Evolutionary conservation across 2,888 invertebrate genomes (phyloP).

Genomic region (Scaptomyza parva): DNA sequence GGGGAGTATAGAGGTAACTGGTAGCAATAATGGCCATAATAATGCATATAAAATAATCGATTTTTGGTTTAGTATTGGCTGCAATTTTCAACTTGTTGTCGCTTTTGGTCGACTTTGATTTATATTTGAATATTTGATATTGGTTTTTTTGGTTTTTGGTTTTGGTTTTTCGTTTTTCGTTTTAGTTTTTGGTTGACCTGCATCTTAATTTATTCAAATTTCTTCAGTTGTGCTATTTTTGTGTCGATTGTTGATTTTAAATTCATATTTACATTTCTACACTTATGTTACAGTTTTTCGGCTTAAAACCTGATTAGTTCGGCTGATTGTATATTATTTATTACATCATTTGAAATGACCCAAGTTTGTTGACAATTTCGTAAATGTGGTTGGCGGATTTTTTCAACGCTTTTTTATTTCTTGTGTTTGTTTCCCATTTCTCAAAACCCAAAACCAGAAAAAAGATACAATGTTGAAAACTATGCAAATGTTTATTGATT

Average conservation of each 20-base stretch:
- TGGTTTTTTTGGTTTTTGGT: constrained; percentile 10
- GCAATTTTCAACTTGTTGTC: constrained; percentile 62
- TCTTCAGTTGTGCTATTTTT: constrained; percentile 51
- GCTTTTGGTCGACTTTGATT: constrained; percentile 27
- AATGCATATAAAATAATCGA: constrained; percentile 72
- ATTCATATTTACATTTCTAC: constrained; percentile 55
- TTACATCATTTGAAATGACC: constrained; percentile 67
- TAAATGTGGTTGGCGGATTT: constrained; percentile 75
- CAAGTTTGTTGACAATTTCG: constrained; percentile 71
- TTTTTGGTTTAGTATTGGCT: constrained; percentile 46
- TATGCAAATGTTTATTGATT: constrained; percentile 72
- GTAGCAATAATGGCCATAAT: constrained; percentile 66
- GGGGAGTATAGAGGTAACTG: constrained; percentile 55
- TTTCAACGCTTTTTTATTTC: constrained; percentile 8
- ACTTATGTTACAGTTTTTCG: constrained; percentile 48
- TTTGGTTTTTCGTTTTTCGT: constrained; percentile 4
- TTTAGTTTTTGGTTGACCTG: constrained; percentile 16
- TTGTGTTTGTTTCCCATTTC: constrained; percentile 36
- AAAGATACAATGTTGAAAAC: constrained; percentile 59
- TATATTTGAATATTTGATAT: constrained; percentile 14
- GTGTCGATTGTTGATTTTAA: constrained; percentile 39
- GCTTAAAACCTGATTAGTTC: constrained; percentile 61
- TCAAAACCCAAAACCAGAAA: constrained; percentile 31
- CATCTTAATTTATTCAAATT: constrained; percentile 62
- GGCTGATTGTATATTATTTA: constrained; percentile 34